Percentiles rank a stretch among this genome's conserved stretches.
These are phyloP conservation scores for Hydrozoanthus gracilis DNA, from an alignment of 92 coral and sea anemone species.

Conservation along the genomic window DNA sequence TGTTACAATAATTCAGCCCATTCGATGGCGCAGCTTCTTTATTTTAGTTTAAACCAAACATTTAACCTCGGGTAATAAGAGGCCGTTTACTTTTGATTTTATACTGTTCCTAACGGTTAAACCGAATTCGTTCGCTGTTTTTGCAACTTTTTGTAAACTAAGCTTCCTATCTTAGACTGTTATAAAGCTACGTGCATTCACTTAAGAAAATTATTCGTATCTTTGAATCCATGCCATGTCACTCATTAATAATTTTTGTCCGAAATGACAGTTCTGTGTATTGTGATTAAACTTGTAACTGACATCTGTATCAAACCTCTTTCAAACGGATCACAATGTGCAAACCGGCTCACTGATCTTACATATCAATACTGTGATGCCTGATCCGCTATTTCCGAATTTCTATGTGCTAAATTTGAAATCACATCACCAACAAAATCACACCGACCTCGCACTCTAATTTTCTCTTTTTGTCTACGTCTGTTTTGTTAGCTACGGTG, in stretches of 20 bases:
- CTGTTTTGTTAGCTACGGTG: constrained; percentile 9
- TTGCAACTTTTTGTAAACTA: constrained; percentile 1
- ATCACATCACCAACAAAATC: constrained; percentile 7
- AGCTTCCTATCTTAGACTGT: not conserved
- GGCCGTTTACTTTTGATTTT: not conserved
- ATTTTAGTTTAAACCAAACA: not conserved
- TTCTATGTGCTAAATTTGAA: not conserved
- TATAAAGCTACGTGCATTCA: not conserved
- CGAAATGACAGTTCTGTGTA: not conserved
- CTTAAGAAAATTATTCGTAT: not conserved
- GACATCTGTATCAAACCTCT: constrained; percentile 1
- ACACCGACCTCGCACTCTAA: constrained; percentile 10
- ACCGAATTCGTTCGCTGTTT: constrained; percentile 8
- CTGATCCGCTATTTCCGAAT: not conserved
- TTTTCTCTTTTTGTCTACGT: constrained; percentile 6
- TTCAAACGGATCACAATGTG: constrained; percentile 4
- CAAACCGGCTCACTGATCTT: constrained; percentile 6
- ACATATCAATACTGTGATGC: not conserved
- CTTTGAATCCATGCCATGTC: constrained; percentile 14
- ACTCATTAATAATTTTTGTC: not conserved
- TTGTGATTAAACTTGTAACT: constrained; percentile 11
- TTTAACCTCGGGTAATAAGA: not conserved
- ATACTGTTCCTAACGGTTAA: constrained; percentile 10
- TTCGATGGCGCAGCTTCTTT: constrained; percentile 5
- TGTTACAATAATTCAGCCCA: constrained; percentile 4